Percentiles rank a stretch among this genome's conserved stretches.
Evolutionary conservation across 2,113 vertebrate genomes (phyloP).

Genomic region (Diphyllodes magnificus): DNA sequence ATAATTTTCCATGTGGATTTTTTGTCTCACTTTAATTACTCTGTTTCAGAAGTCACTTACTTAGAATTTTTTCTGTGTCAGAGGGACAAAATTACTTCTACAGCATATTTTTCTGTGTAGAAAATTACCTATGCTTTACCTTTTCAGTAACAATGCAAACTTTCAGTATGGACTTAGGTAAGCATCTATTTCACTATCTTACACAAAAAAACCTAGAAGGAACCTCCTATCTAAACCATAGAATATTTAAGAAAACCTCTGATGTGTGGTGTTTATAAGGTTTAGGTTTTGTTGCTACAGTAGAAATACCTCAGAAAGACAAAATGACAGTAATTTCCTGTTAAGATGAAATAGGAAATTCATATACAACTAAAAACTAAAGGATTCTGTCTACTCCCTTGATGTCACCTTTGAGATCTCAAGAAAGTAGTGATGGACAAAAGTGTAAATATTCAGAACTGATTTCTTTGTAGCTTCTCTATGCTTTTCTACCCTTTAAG

Average conservation of each 20-base stretch:
- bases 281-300: background rate
- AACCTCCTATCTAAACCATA: background rate
- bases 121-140: background rate
- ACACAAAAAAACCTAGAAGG: background rate
- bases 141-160: background rate
- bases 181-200: background rate
- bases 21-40: background rate
- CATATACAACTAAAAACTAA: background rate
- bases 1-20: background rate
- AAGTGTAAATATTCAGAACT: background rate
- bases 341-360: background rate
- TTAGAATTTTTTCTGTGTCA: background rate
- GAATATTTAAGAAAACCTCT: background rate
- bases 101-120: background rate
- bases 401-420: background rate
- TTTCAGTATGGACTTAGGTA: background rate
- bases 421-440: background rate
- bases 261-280: background rate
- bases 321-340: background rate
- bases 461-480: background rate
- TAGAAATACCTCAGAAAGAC: background rate
- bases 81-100: background rate
- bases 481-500: background rate
- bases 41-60: background rate
- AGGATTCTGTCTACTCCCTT: background rate